Conservation (phyloP, 2,797 vertebrate genomes). For the Falco cherrug region DNA sequence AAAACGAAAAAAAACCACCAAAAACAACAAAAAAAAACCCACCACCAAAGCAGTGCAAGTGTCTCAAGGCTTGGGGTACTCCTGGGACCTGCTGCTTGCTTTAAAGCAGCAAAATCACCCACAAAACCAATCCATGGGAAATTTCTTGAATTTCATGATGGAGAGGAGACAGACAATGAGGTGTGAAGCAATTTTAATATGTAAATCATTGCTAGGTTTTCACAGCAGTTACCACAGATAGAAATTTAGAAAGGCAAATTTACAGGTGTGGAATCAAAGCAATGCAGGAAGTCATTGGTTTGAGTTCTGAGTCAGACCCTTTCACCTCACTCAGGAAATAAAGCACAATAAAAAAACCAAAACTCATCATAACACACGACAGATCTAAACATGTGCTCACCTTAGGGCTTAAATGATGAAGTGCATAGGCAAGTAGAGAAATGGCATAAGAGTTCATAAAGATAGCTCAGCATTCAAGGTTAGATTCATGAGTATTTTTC, state of each 20-base stretch:
- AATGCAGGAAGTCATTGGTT: not conserved
- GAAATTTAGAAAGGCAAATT: not conserved
- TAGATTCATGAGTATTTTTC: not conserved
- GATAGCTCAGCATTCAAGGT: not conserved
- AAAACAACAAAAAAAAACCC: not conserved
- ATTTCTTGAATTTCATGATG: not conserved
- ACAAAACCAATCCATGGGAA: not conserved
- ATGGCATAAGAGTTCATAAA: not conserved
- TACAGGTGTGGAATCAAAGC: not conserved
- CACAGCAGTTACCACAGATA: not conserved
- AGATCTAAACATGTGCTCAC: not conserved
- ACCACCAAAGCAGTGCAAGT: not conserved
- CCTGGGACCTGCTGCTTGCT: not conserved
- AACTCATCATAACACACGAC: not conserved
- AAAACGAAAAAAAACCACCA: not conserved
- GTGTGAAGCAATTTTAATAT: not conserved
- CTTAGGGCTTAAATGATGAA: not conserved
- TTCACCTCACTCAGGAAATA: not conserved
- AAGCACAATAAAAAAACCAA: not conserved
- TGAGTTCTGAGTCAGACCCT: not conserved
- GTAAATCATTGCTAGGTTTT: not conserved
- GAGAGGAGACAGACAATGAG: not conserved
- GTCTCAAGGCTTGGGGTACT: not conserved
- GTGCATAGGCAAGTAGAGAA: not conserved
- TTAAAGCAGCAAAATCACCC: not conserved